Evolutionary conservation across 2,888 invertebrate genomes (phyloP).

Genomic region (Scelioninae gen. 2): DNA sequence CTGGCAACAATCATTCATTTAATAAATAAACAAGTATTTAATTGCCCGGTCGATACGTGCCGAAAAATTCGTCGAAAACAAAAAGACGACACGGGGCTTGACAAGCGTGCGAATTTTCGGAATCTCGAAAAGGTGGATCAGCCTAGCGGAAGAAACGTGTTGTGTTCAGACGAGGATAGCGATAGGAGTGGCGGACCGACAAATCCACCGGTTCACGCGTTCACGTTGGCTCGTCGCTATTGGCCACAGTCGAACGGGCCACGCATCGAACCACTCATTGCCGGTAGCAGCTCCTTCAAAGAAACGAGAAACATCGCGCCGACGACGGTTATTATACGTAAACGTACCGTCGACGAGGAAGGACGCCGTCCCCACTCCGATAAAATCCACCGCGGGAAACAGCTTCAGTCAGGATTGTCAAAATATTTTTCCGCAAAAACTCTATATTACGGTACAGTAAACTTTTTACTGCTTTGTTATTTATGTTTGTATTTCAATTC

Average conservation of each 20-base stretch:
- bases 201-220: slow-evolving; percentile 52
- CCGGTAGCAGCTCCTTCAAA: slow-evolving; percentile 35
- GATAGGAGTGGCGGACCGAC: slow-evolving; percentile 46
- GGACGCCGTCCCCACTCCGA: slow-evolving; percentile 22
- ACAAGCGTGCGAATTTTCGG: neutral
- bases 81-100: neutral
- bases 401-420: slow-evolving; percentile 34
- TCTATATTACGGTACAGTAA: slow-evolving; percentile 7
- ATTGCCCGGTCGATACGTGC: too few relatives aligned
- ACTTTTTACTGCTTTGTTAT: too few relatives aligned
- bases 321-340: slow-evolving; percentile 33
- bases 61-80: neutral
- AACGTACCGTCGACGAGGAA: slow-evolving; percentile 38
- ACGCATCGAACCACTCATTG: slow-evolving; percentile 56
- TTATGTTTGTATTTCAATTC: too few relatives aligned
- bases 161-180: slow-evolving; percentile 28
- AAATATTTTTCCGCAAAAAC: slow-evolving; percentile 1
- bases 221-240: slow-evolving; percentile 47
- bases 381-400: neutral
- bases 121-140: slow-evolving; percentile 11
- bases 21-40: neutral
- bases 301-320: slow-evolving; percentile 23
- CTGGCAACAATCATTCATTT: slow-evolving; percentile 1
- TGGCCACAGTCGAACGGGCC: slow-evolving; percentile 51
- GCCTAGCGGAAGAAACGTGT: slow-evolving; percentile 16